Conservation (phyloP, 2,888 invertebrate genomes). For the Drosophila stalkeri region DNA sequence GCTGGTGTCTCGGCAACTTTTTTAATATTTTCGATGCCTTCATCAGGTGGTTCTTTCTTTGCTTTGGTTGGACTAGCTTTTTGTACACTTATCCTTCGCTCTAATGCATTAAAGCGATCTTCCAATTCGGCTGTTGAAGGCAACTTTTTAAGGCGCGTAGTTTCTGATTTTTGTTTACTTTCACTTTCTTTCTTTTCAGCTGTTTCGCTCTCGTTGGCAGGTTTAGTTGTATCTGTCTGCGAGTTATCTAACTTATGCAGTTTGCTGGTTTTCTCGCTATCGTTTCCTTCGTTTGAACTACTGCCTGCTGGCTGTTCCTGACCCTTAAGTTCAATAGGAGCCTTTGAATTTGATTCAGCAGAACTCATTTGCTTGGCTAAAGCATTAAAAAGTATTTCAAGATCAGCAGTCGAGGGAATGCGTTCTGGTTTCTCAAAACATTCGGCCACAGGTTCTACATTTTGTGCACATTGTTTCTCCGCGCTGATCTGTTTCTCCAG, state of each 20-base stretch:
- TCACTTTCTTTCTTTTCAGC: conserved; percentile 18
- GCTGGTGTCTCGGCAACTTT: neutral
- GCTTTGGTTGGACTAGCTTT: conserved; percentile 60
- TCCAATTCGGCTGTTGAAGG: conserved; percentile 79
- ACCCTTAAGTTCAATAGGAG: conserved; percentile 52
- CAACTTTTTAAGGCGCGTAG: conserved; percentile 64
- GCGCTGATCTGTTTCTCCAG: conserved; percentile 64
- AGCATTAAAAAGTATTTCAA: conserved; percentile 69
- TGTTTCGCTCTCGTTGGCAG: conserved; percentile 23
- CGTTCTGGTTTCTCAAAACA: conserved; percentile 50
- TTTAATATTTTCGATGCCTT: conserved; percentile 11
- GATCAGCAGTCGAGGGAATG: conserved; percentile 71
- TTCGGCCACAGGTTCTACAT: conserved; percentile 2
- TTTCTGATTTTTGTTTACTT: conserved; percentile 10
- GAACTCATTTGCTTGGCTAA: conserved; percentile 67
- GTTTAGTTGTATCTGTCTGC: conserved; percentile 31
- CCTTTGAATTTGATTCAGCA: conserved; percentile 52
- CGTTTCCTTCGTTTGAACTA: conserved; percentile 38
- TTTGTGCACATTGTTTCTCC: conserved; percentile 49
- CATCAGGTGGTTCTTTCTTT: conserved; percentile 81
- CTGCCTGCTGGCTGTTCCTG: conserved; percentile 34
- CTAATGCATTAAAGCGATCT: conserved; percentile 78
- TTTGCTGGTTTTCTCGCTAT: conserved; percentile 42
- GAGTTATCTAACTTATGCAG: conserved; percentile 27
- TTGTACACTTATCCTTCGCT: conserved; percentile 64